Evolutionary conservation across 1,140 invertebrate species (phyloP), one percentile per base, ranked within the genome.

Genomic region (Monomorium pharaonis): DNA sequence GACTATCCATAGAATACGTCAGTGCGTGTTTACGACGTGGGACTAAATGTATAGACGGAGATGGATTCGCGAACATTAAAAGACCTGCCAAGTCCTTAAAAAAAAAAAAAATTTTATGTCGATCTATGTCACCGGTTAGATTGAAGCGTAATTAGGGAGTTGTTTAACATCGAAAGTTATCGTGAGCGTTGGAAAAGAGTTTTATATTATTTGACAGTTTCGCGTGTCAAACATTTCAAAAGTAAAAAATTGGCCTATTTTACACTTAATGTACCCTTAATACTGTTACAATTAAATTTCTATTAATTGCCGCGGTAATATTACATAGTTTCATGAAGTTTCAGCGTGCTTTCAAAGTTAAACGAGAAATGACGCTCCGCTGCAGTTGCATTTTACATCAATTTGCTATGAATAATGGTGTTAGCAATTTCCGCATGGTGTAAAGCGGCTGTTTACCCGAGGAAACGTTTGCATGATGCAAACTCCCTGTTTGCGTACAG

Each of bases 401-500:
- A 83, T 83, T 83, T 83, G 78, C 78, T 74, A 83, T 83, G 78
- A 83, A 83, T 83, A 83, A 83, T 83, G 78, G 69, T 47, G 78
- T 83, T 83, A 74, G 78, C 54, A 83, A 83, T 83, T 83, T 83
- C 67, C 78, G 78, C 65, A 58, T 83, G 37, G 65, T 74, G 78
- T 83, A 83, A 83, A 83, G 78, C 78, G 67, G 54, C 78, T 83
- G 78, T 83, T 83, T 83, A 83, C 67, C 51, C 78, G 78, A 83
- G 78, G 78, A 83, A 83, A 83, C 78, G 78, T 83, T 83, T 83
- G 67, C 78, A 83, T 74, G 37, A 83, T 83, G 78, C 67, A 83
- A 83, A 83, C 78, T 83, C 78, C 67, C 37, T 74, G 78, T 83
- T 83, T 83, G 78, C 78, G 67, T 74, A 83, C 78, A 74, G 67